Base-by-base conservation (phyloP, 92 coral and sea anemone species). In the Siderastrea radians region DNA sequence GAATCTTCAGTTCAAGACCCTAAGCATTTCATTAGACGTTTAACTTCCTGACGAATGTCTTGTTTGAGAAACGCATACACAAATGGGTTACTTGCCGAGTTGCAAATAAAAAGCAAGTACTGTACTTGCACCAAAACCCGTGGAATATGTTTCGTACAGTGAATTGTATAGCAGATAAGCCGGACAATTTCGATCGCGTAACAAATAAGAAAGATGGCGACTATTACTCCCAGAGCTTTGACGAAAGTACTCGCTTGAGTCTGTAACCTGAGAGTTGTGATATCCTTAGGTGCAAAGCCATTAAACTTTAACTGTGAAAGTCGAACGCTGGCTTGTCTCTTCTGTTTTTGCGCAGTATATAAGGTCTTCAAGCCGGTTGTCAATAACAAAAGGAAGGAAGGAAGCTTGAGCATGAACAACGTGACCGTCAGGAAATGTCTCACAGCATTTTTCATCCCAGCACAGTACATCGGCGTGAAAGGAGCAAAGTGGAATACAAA, bases 401-500 rank as follows among this genome's bases (percentile, higher is more conserved):
- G 38, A 26, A 26, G 38, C 38, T 26, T 26, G 38, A 26, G 0
- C 0, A 46, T 45, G 55, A 77, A 77, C 9, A 77, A 46, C 44
- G 44, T 43, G 63, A 51, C 74, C 11, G 47, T 50, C 38, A 8
- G 38, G 49, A 79, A 79, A 2, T 0, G 8, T 13, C 73, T 79
- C 57, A 79, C 58, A 17, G 61, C 58, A 11, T 49, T 62, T 50
- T 79, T 63, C 73, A 62, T 79, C 50, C 45, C 73, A 50, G 73
- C 49, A 50, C 84, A 79, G 60, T 64, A 79, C 73, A 65, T 49
- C 72, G 47, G 7, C 15, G 84, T 26, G 14, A 79, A 79, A 43
- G 84, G 84, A 8, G 8, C 50, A 63, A 79, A 65, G 26, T 65
- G 93, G 1, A 89, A 62, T 45, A 81, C 44, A 26, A 84, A 17